A percentile compares a stretch with the other conserved stretches of the same genome.
These are phyloP conservation scores for Dolichomitus sp. DNA, from an alignment of 2,888 invertebrate species.

Conservation along the genomic window DNA sequence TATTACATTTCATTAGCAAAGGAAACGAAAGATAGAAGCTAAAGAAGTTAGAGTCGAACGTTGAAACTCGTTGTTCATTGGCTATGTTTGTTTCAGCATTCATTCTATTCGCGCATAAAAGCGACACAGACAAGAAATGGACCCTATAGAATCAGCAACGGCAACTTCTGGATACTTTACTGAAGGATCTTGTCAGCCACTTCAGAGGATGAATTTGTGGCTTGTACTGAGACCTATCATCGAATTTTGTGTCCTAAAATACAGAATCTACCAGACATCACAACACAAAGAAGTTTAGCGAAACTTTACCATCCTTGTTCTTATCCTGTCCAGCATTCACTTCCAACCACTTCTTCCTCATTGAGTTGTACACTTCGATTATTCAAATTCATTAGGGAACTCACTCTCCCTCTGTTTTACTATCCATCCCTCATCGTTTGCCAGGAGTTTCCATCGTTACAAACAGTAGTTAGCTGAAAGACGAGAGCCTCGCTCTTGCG, in stretches of 20 bases:
- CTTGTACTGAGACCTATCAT: neutral
- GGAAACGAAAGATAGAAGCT: neutral
- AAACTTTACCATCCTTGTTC: neutral
- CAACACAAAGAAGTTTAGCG: neutral
- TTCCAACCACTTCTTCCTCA: neutral
- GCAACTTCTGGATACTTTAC: constrained; percentile 16
- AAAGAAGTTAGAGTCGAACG: constrained; percentile 21
- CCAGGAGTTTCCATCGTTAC: neutral
- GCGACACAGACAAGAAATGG: constrained; percentile 42
- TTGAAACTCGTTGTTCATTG: constrained; percentile 50
- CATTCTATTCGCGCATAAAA: neutral
- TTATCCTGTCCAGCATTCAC: neutral
- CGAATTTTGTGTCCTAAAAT: neutral
- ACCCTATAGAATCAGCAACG: constrained; percentile 38
- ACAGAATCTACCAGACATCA: neutral
- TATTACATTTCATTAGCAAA: no score
- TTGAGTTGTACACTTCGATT: constrained; percentile 13
- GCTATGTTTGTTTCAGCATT: constrained; percentile 38
- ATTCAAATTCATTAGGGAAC: constrained; percentile 41
- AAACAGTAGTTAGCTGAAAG: constrained; percentile 21
- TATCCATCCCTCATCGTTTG: neutral
- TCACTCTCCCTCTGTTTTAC: neutral
- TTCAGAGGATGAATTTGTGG: constrained; percentile 9
- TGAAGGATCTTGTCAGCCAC: constrained; percentile 27
- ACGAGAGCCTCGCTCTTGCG: constrained; percentile 13